phyloP scores from a whole-genome alignment of 2,797 vertebrate genomes.

The Zalophus californianus region DNA sequence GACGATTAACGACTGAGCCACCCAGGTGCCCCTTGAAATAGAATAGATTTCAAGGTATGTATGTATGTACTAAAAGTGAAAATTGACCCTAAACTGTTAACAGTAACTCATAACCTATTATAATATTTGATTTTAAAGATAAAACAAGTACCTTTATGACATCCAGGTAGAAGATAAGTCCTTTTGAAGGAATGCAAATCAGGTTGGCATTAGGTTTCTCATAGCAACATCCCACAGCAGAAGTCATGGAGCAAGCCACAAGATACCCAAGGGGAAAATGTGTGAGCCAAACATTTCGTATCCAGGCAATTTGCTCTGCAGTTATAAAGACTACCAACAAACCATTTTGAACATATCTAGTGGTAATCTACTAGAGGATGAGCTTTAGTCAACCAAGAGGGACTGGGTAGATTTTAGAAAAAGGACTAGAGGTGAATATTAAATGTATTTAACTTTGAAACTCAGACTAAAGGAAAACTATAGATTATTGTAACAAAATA shows the following conservation, averaged over 20 bases:
- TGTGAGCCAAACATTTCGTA: neutral
- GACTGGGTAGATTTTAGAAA: neutral
- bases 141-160: neutral
- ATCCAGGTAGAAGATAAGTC: neutral
- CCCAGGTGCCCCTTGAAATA: neutral
- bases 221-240: neutral
- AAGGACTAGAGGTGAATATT: neutral
- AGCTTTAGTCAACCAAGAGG: neutral
- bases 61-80: neutral
- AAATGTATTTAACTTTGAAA: constrained; percentile 6
- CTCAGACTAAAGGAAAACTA: neutral
- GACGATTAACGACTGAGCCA: no score
- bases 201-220: neutral
- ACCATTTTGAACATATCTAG: neutral
- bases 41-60: neutral
- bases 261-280: neutral
- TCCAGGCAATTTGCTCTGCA: neutral
- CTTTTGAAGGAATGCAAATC: neutral
- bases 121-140: constrained; percentile 18
- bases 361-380: neutral
- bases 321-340: neutral
- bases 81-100: neutral
- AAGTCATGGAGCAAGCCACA: no score
- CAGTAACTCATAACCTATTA: neutral
- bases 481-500: neutral